Conservation (phyloP, 2,888 invertebrate species). For the Griposia aprilina region DNA sequence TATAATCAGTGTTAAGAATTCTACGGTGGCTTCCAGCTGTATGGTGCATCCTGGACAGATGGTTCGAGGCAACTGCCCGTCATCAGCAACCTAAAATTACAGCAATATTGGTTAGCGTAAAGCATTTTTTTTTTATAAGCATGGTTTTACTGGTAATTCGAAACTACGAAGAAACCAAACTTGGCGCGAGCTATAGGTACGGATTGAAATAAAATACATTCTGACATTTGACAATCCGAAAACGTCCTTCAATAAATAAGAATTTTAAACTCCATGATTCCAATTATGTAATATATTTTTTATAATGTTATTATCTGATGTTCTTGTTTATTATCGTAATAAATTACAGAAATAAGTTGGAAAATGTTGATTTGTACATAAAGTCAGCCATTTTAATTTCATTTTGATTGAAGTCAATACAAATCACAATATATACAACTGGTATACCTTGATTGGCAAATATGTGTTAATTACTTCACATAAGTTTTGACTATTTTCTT, state of each 20-base stretch:
- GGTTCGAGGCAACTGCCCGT: slow-evolving; percentile 93
- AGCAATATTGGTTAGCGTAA: not conserved
- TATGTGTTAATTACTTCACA: slow-evolving; percentile 93
- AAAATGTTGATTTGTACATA: slow-evolving; percentile 62
- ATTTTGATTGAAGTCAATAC: slow-evolving; percentile 83
- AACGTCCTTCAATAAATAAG: slow-evolving; percentile 16
- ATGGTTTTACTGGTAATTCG: not conserved
- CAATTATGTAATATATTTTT: slow-evolving; percentile 21
- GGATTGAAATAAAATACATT: slow-evolving; percentile 33
- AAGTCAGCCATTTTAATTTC: slow-evolving; percentile 83
- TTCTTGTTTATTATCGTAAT: slow-evolving; percentile 3
- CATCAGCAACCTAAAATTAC: slow-evolving; percentile 91
- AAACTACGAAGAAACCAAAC: slow-evolving; percentile 37
- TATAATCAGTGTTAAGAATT: slow-evolving; percentile 93
- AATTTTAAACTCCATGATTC: slow-evolving; percentile 11
- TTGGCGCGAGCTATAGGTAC: slow-evolving; percentile 47
- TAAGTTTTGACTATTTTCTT: slow-evolving; percentile 91
- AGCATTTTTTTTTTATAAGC: not conserved
- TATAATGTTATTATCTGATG: not conserved
- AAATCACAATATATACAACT: slow-evolving; percentile 79
- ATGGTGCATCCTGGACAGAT: slow-evolving; percentile 95
- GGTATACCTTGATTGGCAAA: slow-evolving; percentile 93
- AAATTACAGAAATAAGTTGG: slow-evolving; percentile 44
- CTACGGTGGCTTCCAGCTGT: slow-evolving; percentile 93
- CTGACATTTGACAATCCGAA: slow-evolving; percentile 52